Conservation (phyloP, 2,888 invertebrate species). For the Chromoteleia sp. region DNA sequence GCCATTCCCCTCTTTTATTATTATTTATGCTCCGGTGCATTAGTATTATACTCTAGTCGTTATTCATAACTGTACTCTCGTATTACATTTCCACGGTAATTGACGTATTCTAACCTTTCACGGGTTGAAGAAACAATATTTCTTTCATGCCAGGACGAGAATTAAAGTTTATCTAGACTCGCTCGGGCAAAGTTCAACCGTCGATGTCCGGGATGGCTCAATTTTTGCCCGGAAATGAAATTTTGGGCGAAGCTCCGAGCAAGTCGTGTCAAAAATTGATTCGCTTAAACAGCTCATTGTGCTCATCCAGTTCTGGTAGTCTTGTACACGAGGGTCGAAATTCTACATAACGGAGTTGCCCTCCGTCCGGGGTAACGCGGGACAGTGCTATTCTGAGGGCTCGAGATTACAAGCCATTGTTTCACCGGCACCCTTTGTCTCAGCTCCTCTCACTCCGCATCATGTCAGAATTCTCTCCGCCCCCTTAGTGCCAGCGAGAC, state of each 20-base stretch:
- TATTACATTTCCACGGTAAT: constrained; percentile 23
- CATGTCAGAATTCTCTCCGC: constrained; percentile 59
- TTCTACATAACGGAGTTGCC: constrained; percentile 66
- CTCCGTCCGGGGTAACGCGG: constrained; percentile 73
- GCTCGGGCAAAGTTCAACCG: constrained; percentile 17
- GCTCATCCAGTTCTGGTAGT: constrained; percentile 75
- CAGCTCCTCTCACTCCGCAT: constrained; percentile 76
- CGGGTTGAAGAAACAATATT: constrained; percentile 2
- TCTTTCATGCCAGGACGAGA: not conserved
- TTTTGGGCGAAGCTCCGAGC: constrained; percentile 9
- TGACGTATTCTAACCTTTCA: constrained; percentile 17
- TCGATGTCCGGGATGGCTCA: not conserved
- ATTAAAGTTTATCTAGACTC: constrained; percentile 9
- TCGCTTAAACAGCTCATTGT: constrained; percentile 82
- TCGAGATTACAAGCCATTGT: constrained; percentile 84
- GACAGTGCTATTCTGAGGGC: constrained; percentile 80
- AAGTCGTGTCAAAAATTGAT: constrained; percentile 81
- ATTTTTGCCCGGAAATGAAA: constrained; percentile 36
- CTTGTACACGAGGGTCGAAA: constrained; percentile 65
- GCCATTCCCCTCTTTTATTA: constrained; percentile 43
- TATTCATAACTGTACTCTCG: constrained; percentile 33
- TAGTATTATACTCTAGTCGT: constrained; percentile 18
- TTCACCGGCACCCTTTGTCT: constrained; percentile 82
- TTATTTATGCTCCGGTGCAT: constrained; percentile 45
- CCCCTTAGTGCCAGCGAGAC: constrained; percentile 57